Conservation (phyloP, 2,797 vertebrate genomes). For the Channallabes apus region DNA sequence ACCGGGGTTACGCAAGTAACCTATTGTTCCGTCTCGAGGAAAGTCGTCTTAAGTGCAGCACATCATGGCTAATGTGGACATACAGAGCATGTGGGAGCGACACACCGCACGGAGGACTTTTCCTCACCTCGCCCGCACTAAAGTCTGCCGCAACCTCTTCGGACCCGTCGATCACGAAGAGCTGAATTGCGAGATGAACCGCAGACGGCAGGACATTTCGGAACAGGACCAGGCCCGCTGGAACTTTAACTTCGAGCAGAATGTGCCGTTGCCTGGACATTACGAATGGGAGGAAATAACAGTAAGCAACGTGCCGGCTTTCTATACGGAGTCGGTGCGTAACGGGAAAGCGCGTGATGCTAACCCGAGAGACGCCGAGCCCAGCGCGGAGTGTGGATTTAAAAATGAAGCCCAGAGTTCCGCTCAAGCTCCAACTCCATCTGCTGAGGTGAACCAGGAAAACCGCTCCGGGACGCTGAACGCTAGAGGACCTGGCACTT, state of each 20-base stretch:
- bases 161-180: conserved; percentile 86
- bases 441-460: too few species aligned
- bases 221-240: conserved; percentile 83
- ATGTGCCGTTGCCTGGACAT: conserved; percentile 76
- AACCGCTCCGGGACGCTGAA: too few species aligned
- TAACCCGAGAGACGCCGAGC: too few species aligned
- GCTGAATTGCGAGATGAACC: conserved; percentile 78
- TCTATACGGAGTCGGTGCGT: conserved; percentile 75
- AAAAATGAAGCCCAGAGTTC: too few species aligned
- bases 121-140: conserved; percentile 63
- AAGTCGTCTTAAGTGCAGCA: neutral
- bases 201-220: conserved; percentile 73
- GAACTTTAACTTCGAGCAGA: conserved; percentile 87
- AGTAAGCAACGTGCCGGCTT: conserved; percentile 67
- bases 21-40: neutral
- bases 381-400: too few species aligned
- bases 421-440: too few species aligned
- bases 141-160: conserved; percentile 84
- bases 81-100: conserved; percentile 65
- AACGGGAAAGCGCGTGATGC: conserved; percentile 57
- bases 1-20: too few species aligned
- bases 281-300: conserved; percentile 83
- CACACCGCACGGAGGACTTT: conserved; percentile 62
- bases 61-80: conserved; percentile 53
- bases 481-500: too few species aligned